Conservation (phyloP, 2,797 vertebrate species). For the Dromococcyx pavoninus region DNA sequence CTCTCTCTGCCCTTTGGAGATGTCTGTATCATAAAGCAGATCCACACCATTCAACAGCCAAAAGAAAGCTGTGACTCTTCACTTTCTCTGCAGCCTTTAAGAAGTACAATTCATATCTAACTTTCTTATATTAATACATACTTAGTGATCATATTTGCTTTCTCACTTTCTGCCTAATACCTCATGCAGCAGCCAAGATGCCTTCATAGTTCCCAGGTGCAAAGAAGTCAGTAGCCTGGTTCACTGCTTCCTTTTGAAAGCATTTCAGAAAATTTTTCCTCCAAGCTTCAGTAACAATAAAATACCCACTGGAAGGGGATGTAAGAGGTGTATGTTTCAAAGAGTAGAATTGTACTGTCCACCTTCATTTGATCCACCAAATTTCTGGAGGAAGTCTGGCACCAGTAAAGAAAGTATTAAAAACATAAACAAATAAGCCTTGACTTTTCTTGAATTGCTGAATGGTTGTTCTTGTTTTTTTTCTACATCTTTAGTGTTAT, state of each 20-base stretch:
- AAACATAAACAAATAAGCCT: neutral
- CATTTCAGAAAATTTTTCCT: neutral
- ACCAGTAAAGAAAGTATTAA: neutral
- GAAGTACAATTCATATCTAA: neutral
- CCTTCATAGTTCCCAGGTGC: neutral
- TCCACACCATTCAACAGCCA: neutral
- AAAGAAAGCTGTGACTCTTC: neutral
- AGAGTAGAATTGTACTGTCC: neutral
- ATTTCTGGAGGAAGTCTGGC: neutral
- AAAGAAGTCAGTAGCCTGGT: neutral
- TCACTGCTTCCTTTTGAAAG: neutral
- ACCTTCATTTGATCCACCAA: neutral
- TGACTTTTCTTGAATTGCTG: neutral
- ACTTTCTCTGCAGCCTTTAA: neutral
- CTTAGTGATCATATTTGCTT: neutral
- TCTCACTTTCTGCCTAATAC: neutral
- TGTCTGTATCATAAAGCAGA: neutral
- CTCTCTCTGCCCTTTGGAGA: neutral
- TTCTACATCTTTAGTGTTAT: slow-evolving; percentile 3
- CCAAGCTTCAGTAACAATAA: neutral
- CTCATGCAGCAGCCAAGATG: neutral
- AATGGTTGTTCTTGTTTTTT: neutral
- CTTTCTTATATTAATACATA: neutral
- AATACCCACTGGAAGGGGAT: neutral
- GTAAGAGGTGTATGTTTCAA: neutral